phyloP scores from a whole-genome alignment of 2,797 vertebrate species.

The Arremon brunneinucha region DNA sequence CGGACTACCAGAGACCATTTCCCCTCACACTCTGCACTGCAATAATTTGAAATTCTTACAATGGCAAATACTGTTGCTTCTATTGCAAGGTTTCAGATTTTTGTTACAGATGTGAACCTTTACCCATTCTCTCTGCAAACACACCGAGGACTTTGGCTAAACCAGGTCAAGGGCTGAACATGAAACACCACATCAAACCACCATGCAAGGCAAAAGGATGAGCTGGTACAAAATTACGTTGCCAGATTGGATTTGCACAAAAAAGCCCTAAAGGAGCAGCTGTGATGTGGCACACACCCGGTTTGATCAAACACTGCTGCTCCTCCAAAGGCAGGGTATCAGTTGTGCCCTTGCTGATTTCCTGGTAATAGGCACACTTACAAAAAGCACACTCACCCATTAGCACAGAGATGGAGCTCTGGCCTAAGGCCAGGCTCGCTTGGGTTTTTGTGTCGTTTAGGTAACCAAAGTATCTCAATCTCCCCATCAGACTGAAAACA shows the following conservation, averaged over 20 bases:
- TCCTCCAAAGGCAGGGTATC: background rate
- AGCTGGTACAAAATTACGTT: background rate
- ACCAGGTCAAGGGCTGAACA: background rate
- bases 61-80: background rate
- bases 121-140: background rate
- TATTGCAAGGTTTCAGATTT: background rate
- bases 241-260: background rate
- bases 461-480: background rate
- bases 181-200: background rate
- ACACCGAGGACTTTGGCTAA: background rate
- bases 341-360: background rate
- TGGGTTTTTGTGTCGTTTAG: background rate
- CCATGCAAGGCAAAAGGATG: background rate
- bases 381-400: background rate
- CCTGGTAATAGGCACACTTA: background rate
- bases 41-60: background rate
- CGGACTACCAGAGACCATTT: background rate
- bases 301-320: background rate
- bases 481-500: background rate
- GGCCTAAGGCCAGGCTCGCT: background rate
- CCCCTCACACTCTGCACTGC: background rate
- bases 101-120: background rate
- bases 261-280: background rate
- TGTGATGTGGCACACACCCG: rapidly evolving
- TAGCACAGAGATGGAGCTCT: background rate